Evolutionary conservation across 2,797 vertebrate species (phyloP).

Genomic region (Galago senegalensis): DNA sequence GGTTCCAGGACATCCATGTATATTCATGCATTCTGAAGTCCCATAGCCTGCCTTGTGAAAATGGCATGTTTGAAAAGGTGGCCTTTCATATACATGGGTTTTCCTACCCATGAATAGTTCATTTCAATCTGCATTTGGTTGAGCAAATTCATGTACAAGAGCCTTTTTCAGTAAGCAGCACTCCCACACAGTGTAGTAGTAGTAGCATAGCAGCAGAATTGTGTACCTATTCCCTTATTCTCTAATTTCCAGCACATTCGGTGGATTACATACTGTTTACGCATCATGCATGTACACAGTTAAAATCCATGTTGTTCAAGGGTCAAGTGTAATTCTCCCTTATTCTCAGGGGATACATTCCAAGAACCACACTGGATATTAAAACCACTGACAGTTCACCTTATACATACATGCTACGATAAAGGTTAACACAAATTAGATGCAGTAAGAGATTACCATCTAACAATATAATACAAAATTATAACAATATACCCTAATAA

Average conservation of each 20-base stretch:
- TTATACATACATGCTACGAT: neutral
- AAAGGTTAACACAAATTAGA: neutral
- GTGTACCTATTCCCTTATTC: constrained; percentile 76
- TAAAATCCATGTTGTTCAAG: neutral
- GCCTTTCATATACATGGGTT: neutral
- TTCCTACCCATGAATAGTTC: neutral
- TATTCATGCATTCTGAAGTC: neutral
- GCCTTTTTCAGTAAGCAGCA: neutral
- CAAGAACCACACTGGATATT: neutral
- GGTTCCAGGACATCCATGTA: neutral
- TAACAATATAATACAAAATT: neutral
- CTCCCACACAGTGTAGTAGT: no score
- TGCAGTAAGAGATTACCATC: neutral
- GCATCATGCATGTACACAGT: constrained; percentile 76
- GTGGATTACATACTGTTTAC: constrained; percentile 90
- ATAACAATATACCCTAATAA: neutral
- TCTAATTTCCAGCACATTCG: constrained; percentile 87
- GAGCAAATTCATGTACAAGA: neutral
- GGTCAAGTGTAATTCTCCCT: neutral
- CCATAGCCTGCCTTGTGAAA: neutral
- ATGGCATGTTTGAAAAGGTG: neutral
- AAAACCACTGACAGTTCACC: neutral
- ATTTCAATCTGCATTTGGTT: neutral
- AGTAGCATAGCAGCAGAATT: constrained; percentile 62
- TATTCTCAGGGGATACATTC: neutral